Evolutionary conservation across 2,888 invertebrate genomes (phyloP).

Genomic region (Bombyx huttoni): DNA sequence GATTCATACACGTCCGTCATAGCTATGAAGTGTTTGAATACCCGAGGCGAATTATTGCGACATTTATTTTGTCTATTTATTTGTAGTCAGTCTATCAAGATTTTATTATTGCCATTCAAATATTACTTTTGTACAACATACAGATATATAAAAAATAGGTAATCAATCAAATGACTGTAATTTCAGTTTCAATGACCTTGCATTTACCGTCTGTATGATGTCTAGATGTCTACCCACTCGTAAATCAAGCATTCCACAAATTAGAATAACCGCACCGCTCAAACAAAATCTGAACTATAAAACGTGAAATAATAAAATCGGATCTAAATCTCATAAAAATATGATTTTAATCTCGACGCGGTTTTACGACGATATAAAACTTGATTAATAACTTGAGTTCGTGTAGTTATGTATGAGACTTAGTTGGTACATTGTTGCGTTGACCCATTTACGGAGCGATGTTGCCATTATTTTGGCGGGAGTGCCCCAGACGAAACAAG

Average conservation of each 20-base stretch:
- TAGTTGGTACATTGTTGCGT: constrained; percentile 49
- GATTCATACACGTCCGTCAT: constrained; percentile 1
- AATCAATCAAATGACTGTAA: background rate
- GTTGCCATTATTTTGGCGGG: constrained; percentile 52
- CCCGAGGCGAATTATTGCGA: background rate
- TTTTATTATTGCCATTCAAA: background rate
- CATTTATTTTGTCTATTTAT: background rate
- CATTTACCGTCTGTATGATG: constrained; percentile 37
- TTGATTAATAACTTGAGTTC: constrained; percentile 58
- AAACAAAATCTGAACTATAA: constrained; percentile 5
- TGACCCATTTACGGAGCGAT: constrained; percentile 48
- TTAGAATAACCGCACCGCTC: constrained; percentile 54
- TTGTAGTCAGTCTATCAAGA: background rate
- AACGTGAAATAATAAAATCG: constrained; percentile 45
- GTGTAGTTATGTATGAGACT: constrained; percentile 29
- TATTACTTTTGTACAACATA: background rate
- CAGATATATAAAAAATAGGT: background rate
- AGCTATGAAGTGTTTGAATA: background rate
- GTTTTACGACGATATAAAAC: constrained; percentile 65
- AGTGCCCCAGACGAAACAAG: constrained; percentile 51
- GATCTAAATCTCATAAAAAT: constrained; percentile 69
- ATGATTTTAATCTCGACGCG: constrained; percentile 64
- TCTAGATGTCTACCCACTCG: constrained; percentile 37
- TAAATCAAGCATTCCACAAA: constrained; percentile 59
- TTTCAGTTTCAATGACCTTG: constrained; percentile 5